Evolutionary conservation across 2,888 invertebrate genomes (phyloP).

Genomic region (Eretmocerus hayati): DNA sequence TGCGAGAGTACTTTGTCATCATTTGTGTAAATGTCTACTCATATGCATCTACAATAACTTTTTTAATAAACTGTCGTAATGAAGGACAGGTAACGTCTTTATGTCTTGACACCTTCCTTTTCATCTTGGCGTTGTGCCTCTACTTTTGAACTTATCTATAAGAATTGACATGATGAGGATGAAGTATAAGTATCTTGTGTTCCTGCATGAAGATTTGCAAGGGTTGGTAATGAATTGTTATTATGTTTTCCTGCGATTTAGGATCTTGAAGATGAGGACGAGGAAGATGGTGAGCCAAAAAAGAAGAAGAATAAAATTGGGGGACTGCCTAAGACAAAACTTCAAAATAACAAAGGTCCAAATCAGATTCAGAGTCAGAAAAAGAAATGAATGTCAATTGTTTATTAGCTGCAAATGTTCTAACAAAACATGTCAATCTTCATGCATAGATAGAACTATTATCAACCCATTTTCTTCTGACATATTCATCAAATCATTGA

Average conservation of each 20-base stretch:
- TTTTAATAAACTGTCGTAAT: constrained; percentile 35
- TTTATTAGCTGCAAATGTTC: no score
- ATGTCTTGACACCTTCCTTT: constrained; percentile 27
- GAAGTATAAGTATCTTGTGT: no score
- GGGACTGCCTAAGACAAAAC: constrained; percentile 65
- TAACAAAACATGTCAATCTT: no score
- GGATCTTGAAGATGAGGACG: constrained; percentile 63
- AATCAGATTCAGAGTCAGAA: constrained; percentile 20
- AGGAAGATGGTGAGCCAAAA: constrained; percentile 72
- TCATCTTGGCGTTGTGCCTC: constrained; percentile 32
- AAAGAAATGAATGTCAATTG: constrained; percentile 44
- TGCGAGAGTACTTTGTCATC: constrained; percentile 1
- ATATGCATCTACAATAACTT: constrained; percentile 21
- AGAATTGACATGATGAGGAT: no score
- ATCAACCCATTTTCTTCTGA: no score
- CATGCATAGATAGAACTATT: no score
- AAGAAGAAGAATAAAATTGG: constrained; percentile 71
- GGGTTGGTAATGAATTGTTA: no score
- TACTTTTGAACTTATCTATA: constrained; percentile 2
- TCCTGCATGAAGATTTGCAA: no score
- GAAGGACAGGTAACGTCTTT: constrained; percentile 26
- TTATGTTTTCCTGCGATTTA: constrained; percentile 43
- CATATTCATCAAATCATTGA: no score
- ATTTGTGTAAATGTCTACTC: constrained; percentile 7
- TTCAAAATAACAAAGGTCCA: constrained; percentile 45